A percentile compares a stretch with the other conserved stretches of the same genome.
These are phyloP conservation scores for Epinephelus moara DNA, from an alignment of 2,113 vertebrate genomes.

Conservation along the genomic window DNA sequence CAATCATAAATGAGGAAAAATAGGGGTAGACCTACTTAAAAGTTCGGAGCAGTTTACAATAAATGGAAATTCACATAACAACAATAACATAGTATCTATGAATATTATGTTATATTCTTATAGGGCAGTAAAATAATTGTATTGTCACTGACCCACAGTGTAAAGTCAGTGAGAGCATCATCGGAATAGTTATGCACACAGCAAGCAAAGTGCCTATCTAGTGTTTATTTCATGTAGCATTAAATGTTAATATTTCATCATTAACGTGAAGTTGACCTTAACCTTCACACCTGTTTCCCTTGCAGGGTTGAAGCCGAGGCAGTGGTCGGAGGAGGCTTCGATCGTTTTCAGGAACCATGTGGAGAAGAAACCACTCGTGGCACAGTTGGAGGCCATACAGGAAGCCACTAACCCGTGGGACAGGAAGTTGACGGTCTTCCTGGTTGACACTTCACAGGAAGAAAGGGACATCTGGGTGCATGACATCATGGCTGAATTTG, in stretches of 20 bases:
- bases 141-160: neutral
- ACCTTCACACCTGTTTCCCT: slow-evolving; percentile 18
- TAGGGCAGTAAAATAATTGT: too few relatives aligned
- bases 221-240: neutral
- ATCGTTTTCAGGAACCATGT: slow-evolving; percentile 97
- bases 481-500: slow-evolving; percentile 94
- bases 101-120: too few relatives aligned
- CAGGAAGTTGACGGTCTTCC: slow-evolving; percentile 90
- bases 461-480: slow-evolving; percentile 96
- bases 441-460: slow-evolving; percentile 95
- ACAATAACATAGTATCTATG: too few relatives aligned
- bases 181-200: neutral
- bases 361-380: slow-evolving; percentile 96
- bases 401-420: slow-evolving; percentile 91
- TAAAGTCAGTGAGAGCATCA: neutral
- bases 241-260: neutral
- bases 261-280: neutral
- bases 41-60: too few relatives aligned
- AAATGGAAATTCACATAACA: too few relatives aligned
- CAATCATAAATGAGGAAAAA: too few relatives aligned
- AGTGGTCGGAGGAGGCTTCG: slow-evolving; percentile 97
- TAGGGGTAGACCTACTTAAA: too few relatives aligned
- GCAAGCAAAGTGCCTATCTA: neutral
- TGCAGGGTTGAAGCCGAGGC: slow-evolving; percentile 90
- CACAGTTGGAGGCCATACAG: slow-evolving; percentile 89